Conservation (phyloP, 2,888 invertebrate genomes). For the Choristoneura rosaceana region DNA sequence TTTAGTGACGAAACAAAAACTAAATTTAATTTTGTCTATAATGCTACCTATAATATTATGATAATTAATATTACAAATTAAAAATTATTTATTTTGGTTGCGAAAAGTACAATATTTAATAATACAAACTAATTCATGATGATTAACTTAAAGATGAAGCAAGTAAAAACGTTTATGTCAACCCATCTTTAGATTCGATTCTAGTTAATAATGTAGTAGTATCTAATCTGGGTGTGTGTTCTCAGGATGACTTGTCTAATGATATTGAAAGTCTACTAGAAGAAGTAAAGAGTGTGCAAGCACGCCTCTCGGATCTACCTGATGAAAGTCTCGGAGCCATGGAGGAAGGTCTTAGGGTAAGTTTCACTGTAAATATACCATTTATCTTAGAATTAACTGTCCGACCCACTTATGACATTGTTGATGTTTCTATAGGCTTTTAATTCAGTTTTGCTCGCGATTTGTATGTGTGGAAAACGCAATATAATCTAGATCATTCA, state of each 20-base stretch:
- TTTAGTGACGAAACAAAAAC: neutral
- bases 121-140: no score
- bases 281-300: slow-evolving; percentile 88
- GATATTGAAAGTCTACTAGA: slow-evolving; percentile 89
- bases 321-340: slow-evolving; percentile 89
- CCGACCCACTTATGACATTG: slow-evolving; percentile 13
- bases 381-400: slow-evolving; percentile 32
- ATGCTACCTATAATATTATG: neutral
- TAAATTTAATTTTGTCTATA: neutral
- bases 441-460: neutral
- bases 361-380: slow-evolving; percentile 65
- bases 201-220: slow-evolving; percentile 45
- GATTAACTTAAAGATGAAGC: neutral
- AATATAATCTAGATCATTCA: neutral
- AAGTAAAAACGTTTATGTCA: neutral
- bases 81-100: no score
- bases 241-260: slow-evolving; percentile 87
- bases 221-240: slow-evolving; percentile 78
- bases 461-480: neutral
- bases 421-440: slow-evolving; percentile 26
- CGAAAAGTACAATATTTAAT: no score
- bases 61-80: neutral
- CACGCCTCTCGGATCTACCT: slow-evolving; percentile 88
- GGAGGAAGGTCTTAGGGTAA: slow-evolving; percentile 90
- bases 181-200: slow-evolving; percentile 47